Base-by-base conservation (phyloP, 2,888 invertebrate species). In the Metacarcinus magister region DNA sequence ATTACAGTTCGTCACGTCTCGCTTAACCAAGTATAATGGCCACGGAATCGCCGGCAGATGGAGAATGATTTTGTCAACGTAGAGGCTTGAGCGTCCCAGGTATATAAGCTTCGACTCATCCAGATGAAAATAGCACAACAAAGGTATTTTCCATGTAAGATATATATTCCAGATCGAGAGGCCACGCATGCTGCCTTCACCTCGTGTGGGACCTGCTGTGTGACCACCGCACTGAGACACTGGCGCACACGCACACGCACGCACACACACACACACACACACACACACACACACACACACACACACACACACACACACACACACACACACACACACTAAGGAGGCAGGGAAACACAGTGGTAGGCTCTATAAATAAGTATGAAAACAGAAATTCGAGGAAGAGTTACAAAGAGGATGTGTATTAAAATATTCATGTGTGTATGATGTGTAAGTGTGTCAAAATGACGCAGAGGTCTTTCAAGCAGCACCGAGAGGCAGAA, bases 1-100 rank as follows among this genome's bases (percentile, higher is more conserved):
- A 94, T 94, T 94, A 94, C 94, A 89, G 54, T n/a, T 48, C 48
- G 90, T 82, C 94, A 94, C 94, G 94, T 54, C 87, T 46, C 94
- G 90, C 94, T 94, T 94, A 94, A 46, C 94, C 19, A 32, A 90
- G 94, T 89, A 90, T 94, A 90, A 94, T 94, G 94, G 94, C 94
- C 94, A 94, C 87, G 87, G 54, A 87, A 94, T 89, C 87, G 87
- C 94, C 39, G 44, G 75, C 82, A 94, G 44, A 48, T 43, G 89
- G 89, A 89, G 89, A 89, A 92, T 92, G 48, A 48, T 92, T 82
- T 82, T 82, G 82, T 82, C 82, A 82, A 82, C 82, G 82, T 82
- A 82, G 82, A 82, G 82, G 82, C 82, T 82, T 82, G 32, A 82
- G 82, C 82, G 82, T 28, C 82, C 82, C 82, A 82, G 82, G 32